Evolutionary conservation across 1,140 invertebrate species (phyloP), one percentile per base, ranked within the genome.

Genomic region (Euura lappo): DNA sequence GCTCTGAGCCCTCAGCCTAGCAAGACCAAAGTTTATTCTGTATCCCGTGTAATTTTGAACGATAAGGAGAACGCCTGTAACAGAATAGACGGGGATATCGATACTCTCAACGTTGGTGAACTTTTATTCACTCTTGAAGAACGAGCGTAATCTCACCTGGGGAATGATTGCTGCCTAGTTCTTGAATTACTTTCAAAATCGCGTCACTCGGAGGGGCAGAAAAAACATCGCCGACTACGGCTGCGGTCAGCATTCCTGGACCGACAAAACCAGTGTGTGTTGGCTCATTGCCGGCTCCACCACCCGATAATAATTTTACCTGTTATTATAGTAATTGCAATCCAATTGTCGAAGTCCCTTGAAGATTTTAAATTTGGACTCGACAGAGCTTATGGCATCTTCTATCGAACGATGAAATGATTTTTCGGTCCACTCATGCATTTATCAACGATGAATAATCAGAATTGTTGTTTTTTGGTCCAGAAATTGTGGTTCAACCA

Each of bases 261-360:
- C 93, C 94, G 66, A 94, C 91, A 83, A 89, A 94, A 47, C 93
- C 90, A 75, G 87, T 89, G 75, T 87, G 84, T 76, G 88, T 86
- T 44, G 93, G 92, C 84, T 94, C 93, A 83, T 93, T 92, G 10
- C 93, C 93, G 11, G 89, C 89, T 51, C 90, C 90, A 44, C 93
- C 93, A 28, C 93, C 94, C 75, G 89, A 90, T 45, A 94, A 80
- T 44, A 94, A 76, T 70, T 89, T 87, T 7, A 94, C 92, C 79
- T 89, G 86, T 11, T 86, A 28, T 28, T 28, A 84, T 6, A 81
- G 70, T 11, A 60, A 5, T 60, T 11, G 51, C 3, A 60, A 69
- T 42, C 11, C 51, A 65, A 60, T 64, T 43, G 45, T 74, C 8
- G 51, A 11, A 60, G 51, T 60, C 51, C 51, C 51, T 60, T 60